Conservation (phyloP, 2,113 vertebrate genomes). For the Brachyhypopomus gauderio region DNA sequence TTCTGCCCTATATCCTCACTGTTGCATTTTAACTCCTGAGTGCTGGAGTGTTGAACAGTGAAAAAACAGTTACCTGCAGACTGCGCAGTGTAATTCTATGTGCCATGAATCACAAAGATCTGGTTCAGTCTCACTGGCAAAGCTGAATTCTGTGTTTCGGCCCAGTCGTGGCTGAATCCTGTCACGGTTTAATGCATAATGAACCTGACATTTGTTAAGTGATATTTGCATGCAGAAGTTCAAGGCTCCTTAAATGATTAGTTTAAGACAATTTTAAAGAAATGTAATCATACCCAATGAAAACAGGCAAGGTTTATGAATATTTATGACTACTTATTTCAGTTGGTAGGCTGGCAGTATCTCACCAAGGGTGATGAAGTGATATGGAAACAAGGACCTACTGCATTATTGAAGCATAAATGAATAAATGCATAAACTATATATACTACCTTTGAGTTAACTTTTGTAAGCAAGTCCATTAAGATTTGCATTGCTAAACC, state of each 20-base stretch:
- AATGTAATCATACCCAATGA: background rate
- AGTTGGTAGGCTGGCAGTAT: background rate
- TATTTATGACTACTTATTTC: background rate
- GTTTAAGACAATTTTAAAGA: background rate
- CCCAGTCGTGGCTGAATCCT: background rate
- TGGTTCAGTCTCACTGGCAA: background rate
- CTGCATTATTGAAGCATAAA: background rate
- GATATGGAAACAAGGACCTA: background rate
- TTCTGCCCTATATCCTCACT: background rate
- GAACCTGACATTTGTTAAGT: background rate
- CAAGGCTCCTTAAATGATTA: background rate
- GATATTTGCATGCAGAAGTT: background rate
- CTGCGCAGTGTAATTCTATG: background rate
- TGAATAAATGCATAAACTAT: background rate
- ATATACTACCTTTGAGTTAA: background rate
- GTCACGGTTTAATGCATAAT: constrained; percentile 9
- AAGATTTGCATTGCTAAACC: background rate
- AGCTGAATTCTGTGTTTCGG: background rate
- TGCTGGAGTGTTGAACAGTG: no score
- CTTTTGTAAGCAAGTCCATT: background rate
- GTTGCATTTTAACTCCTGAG: no score
- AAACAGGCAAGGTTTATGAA: background rate
- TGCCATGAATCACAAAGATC: background rate
- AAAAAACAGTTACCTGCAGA: no score
- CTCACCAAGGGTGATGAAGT: background rate